phyloP scores from a whole-genome alignment of 1,140 invertebrate genomes.

The Drosophila hydei region DNA sequence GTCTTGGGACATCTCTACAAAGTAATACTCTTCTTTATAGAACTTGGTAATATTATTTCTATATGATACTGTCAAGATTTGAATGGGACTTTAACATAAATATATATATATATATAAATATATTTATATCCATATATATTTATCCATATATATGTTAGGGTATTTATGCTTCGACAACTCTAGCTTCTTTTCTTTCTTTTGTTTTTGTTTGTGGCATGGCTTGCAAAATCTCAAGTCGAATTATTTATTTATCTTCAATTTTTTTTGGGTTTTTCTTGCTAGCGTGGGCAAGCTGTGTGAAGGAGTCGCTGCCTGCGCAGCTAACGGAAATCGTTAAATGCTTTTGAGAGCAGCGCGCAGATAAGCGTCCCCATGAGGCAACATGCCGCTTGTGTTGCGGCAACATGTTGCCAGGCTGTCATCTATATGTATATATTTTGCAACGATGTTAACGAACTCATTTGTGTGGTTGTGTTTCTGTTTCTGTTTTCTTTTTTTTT shows the following conservation, averaged over 20 bases:
- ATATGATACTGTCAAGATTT: no score
- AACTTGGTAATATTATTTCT: no score
- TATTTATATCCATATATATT: not conserved
- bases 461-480: slow-evolving; percentile 4
- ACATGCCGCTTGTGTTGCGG: slow-evolving; percentile 59
- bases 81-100: not conserved
- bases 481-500: not conserved
- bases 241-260: slow-evolving; percentile 23
- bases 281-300: slow-evolving; percentile 54
- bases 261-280: slow-evolving; percentile 15
- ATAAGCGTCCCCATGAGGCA: slow-evolving; percentile 24
- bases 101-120: not conserved
- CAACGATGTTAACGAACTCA: slow-evolving; percentile 63
- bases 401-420: slow-evolving; percentile 68
- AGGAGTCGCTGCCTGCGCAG: slow-evolving; percentile 38
- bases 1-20: slow-evolving; percentile 34
- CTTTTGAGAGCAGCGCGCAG: slow-evolving; percentile 49
- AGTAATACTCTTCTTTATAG: not conserved
- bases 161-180: not conserved
- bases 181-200: not conserved
- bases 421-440: slow-evolving; percentile 21
- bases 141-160: slow-evolving; percentile 8
- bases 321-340: slow-evolving; percentile 74
- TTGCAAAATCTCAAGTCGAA: slow-evolving; percentile 14
- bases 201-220: slow-evolving; percentile 25